Conservation (phyloP, 2,113 vertebrate species). For the Egretta garzetta region DNA sequence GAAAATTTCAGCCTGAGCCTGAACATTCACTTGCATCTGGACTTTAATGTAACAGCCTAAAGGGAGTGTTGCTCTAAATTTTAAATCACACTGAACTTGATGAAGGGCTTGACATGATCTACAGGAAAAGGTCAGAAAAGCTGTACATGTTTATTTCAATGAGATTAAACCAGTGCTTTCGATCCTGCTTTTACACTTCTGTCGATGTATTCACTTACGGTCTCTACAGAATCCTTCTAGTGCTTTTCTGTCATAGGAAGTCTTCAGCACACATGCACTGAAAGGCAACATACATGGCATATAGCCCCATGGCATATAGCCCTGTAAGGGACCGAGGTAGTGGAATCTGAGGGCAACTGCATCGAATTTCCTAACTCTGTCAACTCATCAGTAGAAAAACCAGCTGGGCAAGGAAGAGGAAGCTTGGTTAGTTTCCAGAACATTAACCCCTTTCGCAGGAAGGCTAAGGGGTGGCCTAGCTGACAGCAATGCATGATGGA, state of each 20-base stretch:
- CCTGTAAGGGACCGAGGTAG: neutral
- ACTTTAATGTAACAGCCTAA: slow-evolving; percentile 65
- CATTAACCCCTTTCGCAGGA: neutral
- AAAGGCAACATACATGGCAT: neutral
- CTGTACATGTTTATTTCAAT: slow-evolving; percentile 65
- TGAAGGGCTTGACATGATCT: slow-evolving; percentile 69
- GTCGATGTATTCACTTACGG: neutral
- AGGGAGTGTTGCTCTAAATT: slow-evolving; percentile 68
- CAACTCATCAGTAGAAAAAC: neutral
- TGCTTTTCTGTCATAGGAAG: slow-evolving; percentile 29
- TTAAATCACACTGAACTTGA: slow-evolving; percentile 56
- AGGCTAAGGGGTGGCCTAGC: neutral
- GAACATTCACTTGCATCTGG: slow-evolving; percentile 41
- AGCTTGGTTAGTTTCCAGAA: neutral
- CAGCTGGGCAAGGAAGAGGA: neutral
- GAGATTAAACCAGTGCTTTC: slow-evolving; percentile 43
- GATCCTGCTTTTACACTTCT: slow-evolving; percentile 1
- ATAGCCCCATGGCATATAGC: neutral
- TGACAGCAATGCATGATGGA: neutral
- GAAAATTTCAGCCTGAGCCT: slow-evolving; percentile 49
- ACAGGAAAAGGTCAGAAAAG: slow-evolving; percentile 77
- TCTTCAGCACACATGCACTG: neutral
- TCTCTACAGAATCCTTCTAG: neutral
- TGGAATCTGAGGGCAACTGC: neutral
- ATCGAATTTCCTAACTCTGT: neutral